phyloP scores from a whole-genome alignment of 53 echinoderm and acorn worm species.

The Paracentrotus lividus region DNA sequence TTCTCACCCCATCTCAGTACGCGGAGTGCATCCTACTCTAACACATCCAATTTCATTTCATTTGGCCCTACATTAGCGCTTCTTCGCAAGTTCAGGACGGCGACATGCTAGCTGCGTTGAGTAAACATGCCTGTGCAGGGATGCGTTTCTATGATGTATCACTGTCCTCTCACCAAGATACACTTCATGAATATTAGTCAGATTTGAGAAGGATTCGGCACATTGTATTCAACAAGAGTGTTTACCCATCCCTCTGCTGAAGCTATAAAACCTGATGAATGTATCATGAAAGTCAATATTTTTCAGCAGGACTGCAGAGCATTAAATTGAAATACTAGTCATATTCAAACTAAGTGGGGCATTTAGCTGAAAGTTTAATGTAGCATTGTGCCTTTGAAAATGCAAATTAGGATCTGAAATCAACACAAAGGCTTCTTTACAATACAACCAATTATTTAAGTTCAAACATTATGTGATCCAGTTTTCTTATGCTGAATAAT shows the following conservation, averaged over 20 bases:
- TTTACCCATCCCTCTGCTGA: background rate
- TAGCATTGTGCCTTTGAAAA: too few species aligned
- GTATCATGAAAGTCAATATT: background rate
- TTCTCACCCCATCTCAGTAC: background rate
- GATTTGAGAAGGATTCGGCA: background rate
- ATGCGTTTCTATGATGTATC: background rate
- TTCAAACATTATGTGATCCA: too few species aligned
- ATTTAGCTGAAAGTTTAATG: too few species aligned
- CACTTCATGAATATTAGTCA: slow-evolving; percentile 14
- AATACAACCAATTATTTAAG: too few species aligned
- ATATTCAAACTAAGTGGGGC: too few species aligned
- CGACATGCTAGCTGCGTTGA: background rate
- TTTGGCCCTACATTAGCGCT: slow-evolving; percentile 41
- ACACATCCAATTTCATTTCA: slow-evolving; percentile 34
- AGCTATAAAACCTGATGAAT: background rate
- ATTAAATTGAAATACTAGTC: too few species aligned
- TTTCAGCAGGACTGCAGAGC: background rate
- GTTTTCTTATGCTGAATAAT: too few species aligned
- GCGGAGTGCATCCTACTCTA: slow-evolving; percentile 21
- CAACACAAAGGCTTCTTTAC: too few species aligned
- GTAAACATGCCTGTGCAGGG: background rate
- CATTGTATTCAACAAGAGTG: background rate
- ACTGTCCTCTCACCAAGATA: background rate
- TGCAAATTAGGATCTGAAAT: too few species aligned
- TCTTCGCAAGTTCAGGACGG: background rate